Evolutionary conservation across 2,113 vertebrate genomes (phyloP).

Genomic region (Chaetorhynchus papuensis): DNA sequence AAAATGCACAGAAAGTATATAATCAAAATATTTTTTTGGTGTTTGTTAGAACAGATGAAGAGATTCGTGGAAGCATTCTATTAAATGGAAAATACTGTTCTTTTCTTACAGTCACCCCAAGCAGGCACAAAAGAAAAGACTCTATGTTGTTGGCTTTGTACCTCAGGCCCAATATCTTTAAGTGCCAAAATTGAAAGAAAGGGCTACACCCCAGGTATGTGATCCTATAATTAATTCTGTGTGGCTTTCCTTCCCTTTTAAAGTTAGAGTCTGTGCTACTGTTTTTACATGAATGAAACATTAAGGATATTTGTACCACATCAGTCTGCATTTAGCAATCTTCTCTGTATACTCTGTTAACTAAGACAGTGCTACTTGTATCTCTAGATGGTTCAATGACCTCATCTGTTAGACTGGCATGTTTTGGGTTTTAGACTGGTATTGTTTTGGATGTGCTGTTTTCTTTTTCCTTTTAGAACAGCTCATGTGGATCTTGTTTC

Average conservation of each 20-base stretch:
- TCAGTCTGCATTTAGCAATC: neutral
- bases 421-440: neutral
- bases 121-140: conserved; percentile 98
- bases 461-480: neutral
- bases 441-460: neutral
- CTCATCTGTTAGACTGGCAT: neutral
- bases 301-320: neutral
- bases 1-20: neutral
- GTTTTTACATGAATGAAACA: neutral
- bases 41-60: neutral
- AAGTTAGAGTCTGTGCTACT: neutral
- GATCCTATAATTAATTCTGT: neutral
- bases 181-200: conserved; percentile 99
- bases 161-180: conserved; percentile 99
- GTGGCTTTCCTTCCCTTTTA: neutral
- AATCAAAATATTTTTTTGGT: neutral
- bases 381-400: neutral
- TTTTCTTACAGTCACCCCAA: conserved; percentile 86
- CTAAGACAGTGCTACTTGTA: neutral
- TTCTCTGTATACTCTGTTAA: neutral
- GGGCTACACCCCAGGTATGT: conserved; percentile 94
- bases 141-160: conserved; percentile 98
- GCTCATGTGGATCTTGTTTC: neutral
- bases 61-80: neutral
- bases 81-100: neutral